Evolutionary conservation across 2,113 vertebrate species (phyloP).

Genomic region (Brachypteracias leptosomus): DNA sequence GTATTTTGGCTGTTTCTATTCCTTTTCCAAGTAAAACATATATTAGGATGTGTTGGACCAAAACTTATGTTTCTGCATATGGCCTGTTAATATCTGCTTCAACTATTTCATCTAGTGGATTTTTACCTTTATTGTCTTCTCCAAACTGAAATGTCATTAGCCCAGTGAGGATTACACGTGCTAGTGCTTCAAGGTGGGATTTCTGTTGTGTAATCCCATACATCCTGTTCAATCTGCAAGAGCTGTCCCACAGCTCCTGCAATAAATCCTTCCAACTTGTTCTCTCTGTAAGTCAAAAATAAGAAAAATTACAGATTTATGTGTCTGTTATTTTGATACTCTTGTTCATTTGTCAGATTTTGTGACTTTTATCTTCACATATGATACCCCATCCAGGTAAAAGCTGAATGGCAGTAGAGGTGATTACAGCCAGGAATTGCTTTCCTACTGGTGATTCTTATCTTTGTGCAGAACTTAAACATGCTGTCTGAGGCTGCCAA

Average conservation of each 20-base stretch:
- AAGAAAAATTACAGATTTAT: neutral
- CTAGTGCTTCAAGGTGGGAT: neutral
- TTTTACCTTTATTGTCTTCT: neutral
- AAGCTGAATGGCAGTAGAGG: neutral
- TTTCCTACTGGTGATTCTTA: neutral
- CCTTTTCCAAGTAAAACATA: neutral
- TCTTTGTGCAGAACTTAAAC: neutral
- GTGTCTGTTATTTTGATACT: neutral
- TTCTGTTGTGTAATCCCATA: neutral
- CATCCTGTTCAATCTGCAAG: neutral
- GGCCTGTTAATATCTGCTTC: neutral
- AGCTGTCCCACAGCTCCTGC: neutral
- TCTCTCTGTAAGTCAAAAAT: neutral
- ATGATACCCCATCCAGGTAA: neutral
- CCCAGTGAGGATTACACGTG: neutral
- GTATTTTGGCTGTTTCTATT: neutral
- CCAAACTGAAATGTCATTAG: neutral
- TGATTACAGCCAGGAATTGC: neutral
- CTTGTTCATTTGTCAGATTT: neutral
- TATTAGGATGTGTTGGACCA: neutral
- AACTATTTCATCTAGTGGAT: conserved; percentile 27
- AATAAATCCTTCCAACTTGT: neutral
- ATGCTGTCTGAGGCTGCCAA: neutral
- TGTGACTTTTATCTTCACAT: neutral
- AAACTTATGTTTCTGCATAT: neutral